Base-by-base conservation (phyloP, 2,888 invertebrate species). In the Caenorhabditis drosophilae region DNA sequence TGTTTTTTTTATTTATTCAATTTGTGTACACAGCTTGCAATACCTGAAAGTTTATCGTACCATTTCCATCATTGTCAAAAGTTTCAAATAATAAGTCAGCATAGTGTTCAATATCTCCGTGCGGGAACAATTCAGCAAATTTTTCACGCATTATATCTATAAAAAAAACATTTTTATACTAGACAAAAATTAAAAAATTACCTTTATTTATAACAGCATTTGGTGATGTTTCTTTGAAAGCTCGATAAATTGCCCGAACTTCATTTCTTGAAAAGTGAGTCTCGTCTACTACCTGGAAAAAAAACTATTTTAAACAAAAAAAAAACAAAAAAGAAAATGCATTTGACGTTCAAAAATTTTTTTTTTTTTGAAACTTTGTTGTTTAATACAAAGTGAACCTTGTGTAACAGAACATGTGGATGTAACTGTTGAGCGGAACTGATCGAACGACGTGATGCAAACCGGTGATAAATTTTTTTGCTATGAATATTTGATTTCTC, bases 11-110 rank as follows among this genome's bases (percentile, higher is more conserved):
- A n/a, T n/a, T n/a, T n/a, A n/a, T n/a, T n/a, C n/a, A n/a, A n/a
- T n/a, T n/a, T n/a, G n/a, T n/a, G n/a, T n/a, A n/a, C n/a, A n/a
- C n/a, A n/a, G n/a, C n/a, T n/a, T n/a, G n/a, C n/a, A n/a, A n/a
- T n/a, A 79, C 80, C 56, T 74, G 73, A 44, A 80, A 80, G 47
- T 77, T 79, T 34, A 80, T 80, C 16, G 70, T 73, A n/a, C 80
- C 80, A 35, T 73, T 73, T 20, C 77, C 76, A 48, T 75, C 77
- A 23, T 72, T 70, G 57, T 79, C 77, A 41, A 80, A 77, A 1
- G 80, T 76, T 53, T 78, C 77, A 53, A 80, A 80, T 12, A 80
- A 69, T 6, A 80, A 60, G 50, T 80, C 80, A 6, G 79, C 70
- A 51, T 77, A 80, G 48, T 76, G 76, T 36, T 80, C 79, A 22